Percentiles rank a stretch among this genome's conserved stretches.
Conservation (phyloP, 2,113 vertebrate genomes). For the Tragelaphus strepsiceros region DNA sequence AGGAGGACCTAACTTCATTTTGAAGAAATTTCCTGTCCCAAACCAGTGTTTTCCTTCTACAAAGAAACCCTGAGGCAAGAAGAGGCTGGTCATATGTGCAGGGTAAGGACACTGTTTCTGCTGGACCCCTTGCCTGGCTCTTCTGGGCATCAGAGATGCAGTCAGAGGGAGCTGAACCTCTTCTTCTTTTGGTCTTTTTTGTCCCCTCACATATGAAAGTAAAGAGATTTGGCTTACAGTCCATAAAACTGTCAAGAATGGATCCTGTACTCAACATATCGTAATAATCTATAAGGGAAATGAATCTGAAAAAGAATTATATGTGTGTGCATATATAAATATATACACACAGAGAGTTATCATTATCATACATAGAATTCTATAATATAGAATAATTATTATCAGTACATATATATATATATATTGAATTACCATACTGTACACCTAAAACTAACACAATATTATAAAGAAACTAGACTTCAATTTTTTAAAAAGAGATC, state of each 20-base stretch:
- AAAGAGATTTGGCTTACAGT: background rate
- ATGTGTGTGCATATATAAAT: background rate
- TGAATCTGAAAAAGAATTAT: background rate
- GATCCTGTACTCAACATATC: background rate
- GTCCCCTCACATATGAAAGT: background rate
- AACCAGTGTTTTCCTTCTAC: background rate
- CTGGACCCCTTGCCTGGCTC: accelerated
- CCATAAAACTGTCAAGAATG: background rate
- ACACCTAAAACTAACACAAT: background rate
- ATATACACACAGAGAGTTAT: background rate
- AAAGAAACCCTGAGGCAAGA: background rate
- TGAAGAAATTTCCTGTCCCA: background rate
- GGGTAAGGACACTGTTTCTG: accelerated
- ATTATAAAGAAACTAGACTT: background rate
- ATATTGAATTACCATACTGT: background rate
- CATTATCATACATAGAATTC: background rate
- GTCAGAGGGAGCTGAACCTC: background rate
- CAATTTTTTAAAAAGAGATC: background rate
- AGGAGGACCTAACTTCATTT: background rate
- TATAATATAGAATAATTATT: background rate
- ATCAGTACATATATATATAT: background rate
- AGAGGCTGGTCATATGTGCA: background rate
- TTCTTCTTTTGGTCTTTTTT: background rate
- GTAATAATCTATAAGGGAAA: background rate
- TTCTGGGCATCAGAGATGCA: background rate